Evolutionary conservation across 2,888 invertebrate species (phyloP), one percentile per base, ranked within the genome.

Genomic region (Griposia aprilina): DNA sequence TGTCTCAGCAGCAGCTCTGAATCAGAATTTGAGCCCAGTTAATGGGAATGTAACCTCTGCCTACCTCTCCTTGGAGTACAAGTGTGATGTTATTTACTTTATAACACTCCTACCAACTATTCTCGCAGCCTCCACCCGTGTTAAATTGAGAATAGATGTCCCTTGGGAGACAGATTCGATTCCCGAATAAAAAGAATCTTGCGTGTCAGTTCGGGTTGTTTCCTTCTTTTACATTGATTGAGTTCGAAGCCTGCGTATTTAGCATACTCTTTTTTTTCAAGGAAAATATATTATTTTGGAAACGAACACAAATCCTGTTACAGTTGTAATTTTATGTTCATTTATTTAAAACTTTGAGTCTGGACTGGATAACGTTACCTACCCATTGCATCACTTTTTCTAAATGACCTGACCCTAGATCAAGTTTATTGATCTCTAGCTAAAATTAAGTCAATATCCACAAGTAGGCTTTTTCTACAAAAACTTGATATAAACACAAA

Each of bases 81-180:
- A n/a, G 48, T 52, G 17, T 36, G 57, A 52, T 59, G 52, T 48
- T 68, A 72, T 81, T 81, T 78, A 45, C 67, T 45, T 26, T 50
- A 62, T 48, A 69, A 86, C 68, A 69, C 60, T 62, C 73, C 41
- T 82, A 10, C 26, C 57, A 76, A 82, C 79, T 52, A 66, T 82
- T 59, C 69, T 48, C 55, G 45, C 67, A 74, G 59, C 67, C 68
- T 52, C 45, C 52, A 30, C 59, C 72, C 76, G 76, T 77, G 88
- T 84, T 87, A 87, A 77, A 88, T 88, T 82, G 87, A 76, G 82
- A 75, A 80, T 71, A 78, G 71, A 62, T 59, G 5, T 77, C 87
- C 76, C 83, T 6, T 0, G 87, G 79, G 89, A 80, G 45, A 57
- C 52, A n/a, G 72, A 80, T 83, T 87, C 88, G 85, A 87, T 87